Conservation (phyloP, 1,140 invertebrate species). For the Lanistes nyassanus region DNA sequence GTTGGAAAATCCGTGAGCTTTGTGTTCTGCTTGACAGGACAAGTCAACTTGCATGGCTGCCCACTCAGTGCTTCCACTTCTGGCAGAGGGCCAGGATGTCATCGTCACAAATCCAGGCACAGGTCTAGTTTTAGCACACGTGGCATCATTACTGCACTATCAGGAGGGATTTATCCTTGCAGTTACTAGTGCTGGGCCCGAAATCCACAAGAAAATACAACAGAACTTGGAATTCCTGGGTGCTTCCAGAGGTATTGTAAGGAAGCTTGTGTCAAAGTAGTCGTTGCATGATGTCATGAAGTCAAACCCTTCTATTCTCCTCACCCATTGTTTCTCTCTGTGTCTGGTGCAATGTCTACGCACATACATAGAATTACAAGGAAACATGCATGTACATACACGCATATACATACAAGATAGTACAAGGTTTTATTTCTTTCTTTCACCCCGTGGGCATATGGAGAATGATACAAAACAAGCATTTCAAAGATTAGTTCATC, state of each 20-base stretch:
- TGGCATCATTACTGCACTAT: slow-evolving; percentile 51
- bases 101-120: slow-evolving; percentile 56
- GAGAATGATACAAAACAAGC: too few species aligned
- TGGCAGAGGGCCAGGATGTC: slow-evolving; percentile 53
- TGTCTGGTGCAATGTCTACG: too few species aligned
- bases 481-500: too few species aligned
- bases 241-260: slow-evolving; percentile 56
- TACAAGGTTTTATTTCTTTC: too few species aligned
- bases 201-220: slow-evolving; percentile 31
- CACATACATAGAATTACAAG: too few species aligned
- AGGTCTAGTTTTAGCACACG: slow-evolving; percentile 51
- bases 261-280: too few species aligned
- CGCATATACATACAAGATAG: background rate
- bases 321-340: too few species aligned
- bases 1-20: background rate
- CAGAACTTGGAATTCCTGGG: slow-evolving; percentile 50
- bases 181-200: slow-evolving; percentile 44
- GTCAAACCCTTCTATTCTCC: too few species aligned
- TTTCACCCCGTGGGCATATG: too few species aligned
- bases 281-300: too few species aligned
- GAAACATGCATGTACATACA: background rate
- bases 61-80: slow-evolving; percentile 49
- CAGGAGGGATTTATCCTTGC: slow-evolving; percentile 18
- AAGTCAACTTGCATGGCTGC: slow-evolving; percentile 60
- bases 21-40: slow-evolving; percentile 44